phyloP scores from a whole-genome alignment of 2,888 invertebrate genomes.

The Alcis repandata region DNA sequence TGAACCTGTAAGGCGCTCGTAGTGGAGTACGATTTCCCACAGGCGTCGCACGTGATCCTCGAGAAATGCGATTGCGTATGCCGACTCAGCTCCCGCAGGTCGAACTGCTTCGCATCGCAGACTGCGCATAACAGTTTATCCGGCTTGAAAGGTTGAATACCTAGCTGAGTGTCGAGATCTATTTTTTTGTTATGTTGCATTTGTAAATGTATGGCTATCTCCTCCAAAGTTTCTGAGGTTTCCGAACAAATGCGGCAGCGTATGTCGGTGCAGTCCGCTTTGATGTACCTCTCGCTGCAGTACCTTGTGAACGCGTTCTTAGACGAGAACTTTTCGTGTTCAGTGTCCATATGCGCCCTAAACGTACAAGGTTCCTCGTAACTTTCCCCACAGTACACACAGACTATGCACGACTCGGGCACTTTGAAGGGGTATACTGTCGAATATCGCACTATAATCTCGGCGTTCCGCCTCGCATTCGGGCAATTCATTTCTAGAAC shows the following conservation, averaged over 20 bases:
- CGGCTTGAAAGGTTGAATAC: conserved; percentile 73
- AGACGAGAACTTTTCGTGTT: conserved; percentile 69
- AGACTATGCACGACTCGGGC: conserved; percentile 75
- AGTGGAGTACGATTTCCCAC: conserved; percentile 76
- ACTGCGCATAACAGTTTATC: conserved; percentile 69
- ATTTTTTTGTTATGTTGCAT: conserved; percentile 64
- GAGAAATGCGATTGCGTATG: conserved; percentile 76
- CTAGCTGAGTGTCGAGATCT: conserved; percentile 62
- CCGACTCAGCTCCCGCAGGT: conserved; percentile 70
- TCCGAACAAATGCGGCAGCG: conserved; percentile 70
- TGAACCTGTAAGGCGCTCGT: conserved; percentile 71
- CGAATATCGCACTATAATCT: conserved; percentile 76
- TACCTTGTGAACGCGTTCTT: conserved; percentile 70
- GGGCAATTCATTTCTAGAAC: conserved; percentile 78
- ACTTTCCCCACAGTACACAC: conserved; percentile 78
- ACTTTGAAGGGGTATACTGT: conserved; percentile 82
- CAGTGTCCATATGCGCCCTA: conserved; percentile 72
- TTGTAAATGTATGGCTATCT: conserved; percentile 68
- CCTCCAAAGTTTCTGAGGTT: conserved; percentile 59
- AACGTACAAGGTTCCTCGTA: conserved; percentile 68
- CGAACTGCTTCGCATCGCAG: conserved; percentile 65
- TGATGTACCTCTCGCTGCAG: conserved; percentile 72
- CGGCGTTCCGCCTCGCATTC: conserved; percentile 77
- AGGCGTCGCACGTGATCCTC: conserved; percentile 75
- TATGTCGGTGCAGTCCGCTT: conserved; percentile 74